Percentiles rank a stretch among this genome's conserved stretches.
These are phyloP conservation scores for Mesembrinibis cayennensis DNA, from an alignment of 2,113 vertebrate species.

Conservation along the genomic window DNA sequence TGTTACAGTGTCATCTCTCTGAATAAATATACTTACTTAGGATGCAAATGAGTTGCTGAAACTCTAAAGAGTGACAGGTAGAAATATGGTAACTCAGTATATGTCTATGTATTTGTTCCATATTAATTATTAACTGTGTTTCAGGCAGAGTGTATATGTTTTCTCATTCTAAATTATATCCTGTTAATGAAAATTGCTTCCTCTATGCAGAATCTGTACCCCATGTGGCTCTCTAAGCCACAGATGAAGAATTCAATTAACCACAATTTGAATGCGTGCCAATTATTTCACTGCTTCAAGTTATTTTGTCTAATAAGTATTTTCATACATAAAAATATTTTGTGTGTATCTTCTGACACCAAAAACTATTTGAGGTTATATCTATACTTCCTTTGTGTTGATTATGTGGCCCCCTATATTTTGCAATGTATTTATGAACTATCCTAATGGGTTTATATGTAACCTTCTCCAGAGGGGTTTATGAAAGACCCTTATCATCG, in stretches of 20 bases:
- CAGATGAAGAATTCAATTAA: constrained; percentile 78
- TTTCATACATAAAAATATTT: constrained; percentile 53
- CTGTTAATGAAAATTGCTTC: constrained; percentile 83
- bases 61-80: constrained; percentile 56
- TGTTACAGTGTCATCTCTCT: constrained; percentile 46
- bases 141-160: constrained; percentile 69
- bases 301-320: constrained; percentile 68
- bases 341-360: not conserved
- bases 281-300: constrained; percentile 70
- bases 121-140: constrained; percentile 72
- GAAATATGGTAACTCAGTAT: constrained; percentile 57
- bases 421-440: not conserved
- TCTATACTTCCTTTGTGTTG: not conserved
- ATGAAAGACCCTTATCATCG: not conserved
- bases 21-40: constrained; percentile 51
- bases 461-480: not conserved
- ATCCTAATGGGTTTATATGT: not conserved
- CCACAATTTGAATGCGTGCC: constrained; percentile 74
- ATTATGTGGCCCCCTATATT: not conserved
- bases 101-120: constrained; percentile 63
- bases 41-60: constrained; percentile 43
- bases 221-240: constrained; percentile 74
- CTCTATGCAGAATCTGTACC: constrained; percentile 71
- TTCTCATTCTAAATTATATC: constrained; percentile 78
- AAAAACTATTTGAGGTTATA: constrained; percentile 15